Conservation (phyloP, 2,888 invertebrate species). For the Drosophila yooni region DNA sequence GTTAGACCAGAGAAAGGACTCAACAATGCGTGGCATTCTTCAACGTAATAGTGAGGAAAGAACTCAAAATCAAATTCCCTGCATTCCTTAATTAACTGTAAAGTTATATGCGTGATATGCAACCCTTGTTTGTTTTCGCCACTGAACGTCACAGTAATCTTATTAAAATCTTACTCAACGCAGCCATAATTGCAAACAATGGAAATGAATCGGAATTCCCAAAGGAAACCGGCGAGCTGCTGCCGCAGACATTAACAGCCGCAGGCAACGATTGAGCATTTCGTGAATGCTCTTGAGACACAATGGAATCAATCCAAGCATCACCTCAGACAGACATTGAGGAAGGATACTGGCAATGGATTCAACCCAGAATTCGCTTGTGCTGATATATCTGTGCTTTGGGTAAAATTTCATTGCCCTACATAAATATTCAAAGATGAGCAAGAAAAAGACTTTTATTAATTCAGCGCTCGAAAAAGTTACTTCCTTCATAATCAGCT, state of each 20-base stretch:
- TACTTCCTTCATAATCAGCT: neutral
- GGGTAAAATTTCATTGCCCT: too few species aligned
- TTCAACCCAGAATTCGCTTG: neutral
- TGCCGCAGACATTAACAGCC: constrained; percentile 2
- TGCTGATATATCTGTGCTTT: neutral
- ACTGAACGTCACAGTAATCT: constrained; percentile 44
- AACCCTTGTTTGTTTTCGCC: constrained; percentile 22
- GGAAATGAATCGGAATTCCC: constrained; percentile 27
- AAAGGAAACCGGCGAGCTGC: constrained; percentile 16
- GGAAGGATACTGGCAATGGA: neutral
- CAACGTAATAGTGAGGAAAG: neutral
- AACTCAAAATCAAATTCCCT: neutral
- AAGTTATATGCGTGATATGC: constrained; percentile 1
- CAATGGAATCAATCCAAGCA: constrained; percentile 26
- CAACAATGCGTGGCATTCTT: constrained; percentile 20
- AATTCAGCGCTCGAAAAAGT: neutral
- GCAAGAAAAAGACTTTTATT: neutral
- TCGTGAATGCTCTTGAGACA: constrained; percentile 2
- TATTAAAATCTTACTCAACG: constrained; percentile 39
- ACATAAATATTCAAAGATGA: neutral
- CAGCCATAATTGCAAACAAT: constrained; percentile 30
- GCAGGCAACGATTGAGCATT: constrained; percentile 22
- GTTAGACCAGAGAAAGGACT: neutral
- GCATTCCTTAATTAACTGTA: constrained; percentile 1
- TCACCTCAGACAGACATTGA: neutral